Percentiles rank a stretch among this genome's conserved stretches.
Evolutionary conservation across 1,140 invertebrate species (phyloP).

Genomic region (Campoletis sonorensis): DNA sequence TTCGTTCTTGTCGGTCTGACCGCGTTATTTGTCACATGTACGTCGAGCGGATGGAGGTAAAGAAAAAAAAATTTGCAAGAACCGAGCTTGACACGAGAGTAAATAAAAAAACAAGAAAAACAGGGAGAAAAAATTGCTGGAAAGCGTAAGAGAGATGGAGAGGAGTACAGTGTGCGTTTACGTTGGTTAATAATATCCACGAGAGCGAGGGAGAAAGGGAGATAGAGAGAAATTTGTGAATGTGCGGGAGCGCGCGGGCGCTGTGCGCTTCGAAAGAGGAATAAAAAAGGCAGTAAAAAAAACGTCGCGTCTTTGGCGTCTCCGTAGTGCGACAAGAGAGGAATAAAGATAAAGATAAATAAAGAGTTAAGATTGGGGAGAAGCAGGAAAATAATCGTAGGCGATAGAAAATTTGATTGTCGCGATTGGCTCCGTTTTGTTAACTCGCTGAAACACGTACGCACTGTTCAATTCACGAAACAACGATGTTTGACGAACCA

Average conservation of each 20-base stretch:
- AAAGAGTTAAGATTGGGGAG: not conserved
- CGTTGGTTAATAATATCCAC: constrained; percentile 33
- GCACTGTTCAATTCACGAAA: too few relatives aligned
- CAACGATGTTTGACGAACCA: too few relatives aligned
- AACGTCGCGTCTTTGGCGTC: constrained; percentile 14
- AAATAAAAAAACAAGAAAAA: too few relatives aligned
- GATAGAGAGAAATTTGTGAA: not conserved
- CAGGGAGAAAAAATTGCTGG: too few relatives aligned
- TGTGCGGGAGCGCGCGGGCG: constrained; percentile 16
- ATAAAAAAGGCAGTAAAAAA: not conserved
- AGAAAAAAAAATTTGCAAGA: constrained; percentile 38
- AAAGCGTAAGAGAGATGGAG: too few relatives aligned
- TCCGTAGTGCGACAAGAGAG: not conserved
- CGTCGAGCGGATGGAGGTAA: constrained; percentile 37
- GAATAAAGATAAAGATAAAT: not conserved
- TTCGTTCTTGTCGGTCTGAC: not conserved
- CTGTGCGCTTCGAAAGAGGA: not conserved
- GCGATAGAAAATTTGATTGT: too few relatives aligned
- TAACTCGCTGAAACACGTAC: too few relatives aligned
- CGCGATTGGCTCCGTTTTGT: too few relatives aligned
- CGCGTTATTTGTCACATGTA: constrained; percentile 6
- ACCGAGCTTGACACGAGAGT: too few relatives aligned
- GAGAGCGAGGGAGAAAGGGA: constrained; percentile 10
- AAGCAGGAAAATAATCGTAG: too few relatives aligned
- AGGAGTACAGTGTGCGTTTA: not conserved